Percentiles rank a stretch among this genome's conserved stretches.
These are phyloP conservation scores for Peromyscus maniculatus DNA, from an alignment of 2,113 vertebrate genomes.

Conservation along the genomic window DNA sequence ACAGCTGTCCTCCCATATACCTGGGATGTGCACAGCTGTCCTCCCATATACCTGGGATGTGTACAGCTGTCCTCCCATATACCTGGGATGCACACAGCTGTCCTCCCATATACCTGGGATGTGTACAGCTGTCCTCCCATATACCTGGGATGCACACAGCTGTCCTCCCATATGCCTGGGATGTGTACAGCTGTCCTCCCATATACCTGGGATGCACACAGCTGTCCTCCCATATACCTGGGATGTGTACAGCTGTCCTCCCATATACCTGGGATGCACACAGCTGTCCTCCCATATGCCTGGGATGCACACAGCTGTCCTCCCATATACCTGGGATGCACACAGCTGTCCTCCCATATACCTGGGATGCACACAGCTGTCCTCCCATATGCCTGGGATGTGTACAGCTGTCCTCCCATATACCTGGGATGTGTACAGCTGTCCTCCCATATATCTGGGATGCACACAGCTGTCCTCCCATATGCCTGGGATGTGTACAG, in stretches of 20 bases:
- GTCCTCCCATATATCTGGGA: neutral
- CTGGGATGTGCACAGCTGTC: neutral
- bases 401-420: neutral
- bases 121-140: neutral
- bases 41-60: no score
- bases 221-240: no score
- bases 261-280: neutral
- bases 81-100: neutral
- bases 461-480: no score
- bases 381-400: fast-evolving
- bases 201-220: no score
- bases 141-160: no score
- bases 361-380: no score
- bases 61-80: fast-evolving
- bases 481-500: no score
- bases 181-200: no score
- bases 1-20: fast-evolving
- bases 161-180: no score
- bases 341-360: neutral
- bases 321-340: fast-evolving
- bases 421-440: neutral
- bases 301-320: no score
- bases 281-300: neutral
- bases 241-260: neutral
- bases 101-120: no score